Conservation (phyloP, 2,113 vertebrate species). For the Suncus etruscus region DNA sequence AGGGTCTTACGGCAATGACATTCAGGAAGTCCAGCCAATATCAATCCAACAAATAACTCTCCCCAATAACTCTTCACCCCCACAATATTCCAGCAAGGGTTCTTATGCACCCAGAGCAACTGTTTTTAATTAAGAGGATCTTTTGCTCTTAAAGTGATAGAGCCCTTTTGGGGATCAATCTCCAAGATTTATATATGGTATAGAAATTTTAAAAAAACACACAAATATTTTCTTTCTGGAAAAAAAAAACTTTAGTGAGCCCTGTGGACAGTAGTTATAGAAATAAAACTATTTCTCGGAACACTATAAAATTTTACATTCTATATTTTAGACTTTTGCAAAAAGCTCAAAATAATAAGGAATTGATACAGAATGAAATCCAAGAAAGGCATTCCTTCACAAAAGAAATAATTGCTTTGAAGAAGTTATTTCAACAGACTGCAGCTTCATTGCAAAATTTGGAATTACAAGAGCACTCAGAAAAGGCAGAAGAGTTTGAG, state of each 20-base stretch:
- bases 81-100: no score
- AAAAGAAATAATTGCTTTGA: slow-evolving; percentile 89
- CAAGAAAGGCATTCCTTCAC: slow-evolving; percentile 88
- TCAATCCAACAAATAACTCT: no score
- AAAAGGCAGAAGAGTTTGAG: slow-evolving; percentile 88
- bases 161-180: no score
- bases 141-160: no score
- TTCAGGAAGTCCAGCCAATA: no score
- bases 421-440: slow-evolving; percentile 85
- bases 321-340: slow-evolving; percentile 87
- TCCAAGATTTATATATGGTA: background rate
- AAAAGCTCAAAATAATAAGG: slow-evolving; percentile 86
- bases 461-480: slow-evolving; percentile 76
- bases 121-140: no score
- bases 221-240: background rate
- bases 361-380: slow-evolving; percentile 87
- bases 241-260: background rate
- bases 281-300: slow-evolving; percentile 50
- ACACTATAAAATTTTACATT: slow-evolving; percentile 29
- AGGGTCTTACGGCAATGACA: no score
- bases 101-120: no score
- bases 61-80: no score
- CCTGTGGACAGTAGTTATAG: slow-evolving; percentile 5
- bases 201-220: slow-evolving; percentile 16
- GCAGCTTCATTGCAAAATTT: slow-evolving; percentile 77